phyloP scores from a whole-genome alignment of 2,888 invertebrate genomes.

The Sepiola atlantica region DNA sequence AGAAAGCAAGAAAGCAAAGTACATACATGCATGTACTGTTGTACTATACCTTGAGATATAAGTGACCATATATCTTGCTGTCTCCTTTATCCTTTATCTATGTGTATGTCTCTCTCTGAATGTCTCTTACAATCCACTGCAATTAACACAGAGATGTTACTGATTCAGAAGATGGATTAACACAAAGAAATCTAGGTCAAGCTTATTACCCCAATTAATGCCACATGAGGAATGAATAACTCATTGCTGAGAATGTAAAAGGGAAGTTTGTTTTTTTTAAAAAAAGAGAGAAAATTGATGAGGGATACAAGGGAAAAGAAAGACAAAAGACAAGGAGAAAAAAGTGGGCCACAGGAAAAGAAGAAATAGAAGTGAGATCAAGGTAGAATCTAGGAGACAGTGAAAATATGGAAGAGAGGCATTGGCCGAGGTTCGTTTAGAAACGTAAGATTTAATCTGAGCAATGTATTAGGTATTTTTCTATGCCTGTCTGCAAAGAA shows the following conservation, averaged over 20 bases:
- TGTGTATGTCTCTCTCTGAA: background rate
- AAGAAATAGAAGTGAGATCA: background rate
- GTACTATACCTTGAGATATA: background rate
- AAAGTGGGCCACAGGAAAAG: background rate
- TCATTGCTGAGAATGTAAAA: background rate
- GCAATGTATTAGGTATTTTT: background rate
- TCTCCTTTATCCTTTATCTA: background rate
- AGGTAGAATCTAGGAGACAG: background rate
- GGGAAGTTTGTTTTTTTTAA: background rate
- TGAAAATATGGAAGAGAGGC: background rate
- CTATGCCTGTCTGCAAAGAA: background rate
- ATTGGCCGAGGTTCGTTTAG: background rate
- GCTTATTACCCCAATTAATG: conserved; percentile 19
- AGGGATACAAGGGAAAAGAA: background rate
- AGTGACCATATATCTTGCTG: background rate
- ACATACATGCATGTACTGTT: background rate
- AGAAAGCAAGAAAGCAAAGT: background rate
- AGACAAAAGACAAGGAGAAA: background rate
- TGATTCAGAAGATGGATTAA: conserved; percentile 32
- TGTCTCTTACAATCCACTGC: background rate
- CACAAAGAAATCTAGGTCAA: conserved; percentile 1
- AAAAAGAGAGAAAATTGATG: background rate
- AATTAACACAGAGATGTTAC: conserved; percentile 2
- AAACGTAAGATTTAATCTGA: background rate
- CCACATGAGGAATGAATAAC: conserved; percentile 3